These are phyloP conservation scores for Nothobranchius kuhntae DNA, from an alignment of 2,113 vertebrate genomes.

Conservation along the genomic window DNA sequence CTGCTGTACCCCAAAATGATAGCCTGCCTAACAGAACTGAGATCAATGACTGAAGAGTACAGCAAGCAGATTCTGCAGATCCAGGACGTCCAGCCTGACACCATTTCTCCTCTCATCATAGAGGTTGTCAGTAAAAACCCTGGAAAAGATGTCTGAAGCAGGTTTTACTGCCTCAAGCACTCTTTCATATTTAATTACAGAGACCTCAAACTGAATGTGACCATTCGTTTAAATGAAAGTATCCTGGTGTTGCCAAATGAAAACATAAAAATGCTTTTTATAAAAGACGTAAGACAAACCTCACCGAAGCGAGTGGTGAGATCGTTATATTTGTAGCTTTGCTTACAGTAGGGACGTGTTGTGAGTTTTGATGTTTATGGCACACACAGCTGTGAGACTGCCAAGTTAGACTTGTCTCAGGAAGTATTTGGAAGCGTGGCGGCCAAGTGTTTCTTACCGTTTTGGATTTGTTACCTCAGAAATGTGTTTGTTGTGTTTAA, in stretches of 20 bases:
- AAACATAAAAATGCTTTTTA: background rate
- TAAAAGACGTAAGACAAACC: background rate
- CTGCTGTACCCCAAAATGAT: conserved; percentile 84
- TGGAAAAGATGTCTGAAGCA: conserved; percentile 5
- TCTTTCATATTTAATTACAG: background rate
- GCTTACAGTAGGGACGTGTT: background rate
- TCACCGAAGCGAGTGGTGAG: no score
- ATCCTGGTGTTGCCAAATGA: background rate
- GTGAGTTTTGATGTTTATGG: background rate
- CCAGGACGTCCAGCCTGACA: conserved; percentile 73
- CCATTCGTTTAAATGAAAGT: background rate
- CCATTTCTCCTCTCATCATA: conserved; percentile 75
- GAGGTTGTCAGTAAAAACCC: conserved; percentile 77
- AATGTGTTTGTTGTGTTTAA: conserved; percentile 10
- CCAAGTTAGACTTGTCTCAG: conserved; percentile 1
- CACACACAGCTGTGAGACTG: background rate
- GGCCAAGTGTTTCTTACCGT: background rate
- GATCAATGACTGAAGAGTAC: conserved; percentile 79
- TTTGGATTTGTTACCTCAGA: background rate
- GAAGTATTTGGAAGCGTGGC: background rate
- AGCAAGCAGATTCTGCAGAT: conserved; percentile 72
- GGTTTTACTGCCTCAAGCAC: background rate
- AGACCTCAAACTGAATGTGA: background rate
- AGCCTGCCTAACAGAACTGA: conserved; percentile 81
- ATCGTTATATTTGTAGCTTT: background rate